These are phyloP conservation scores for Agrochola macilenta DNA, from an alignment of 2,888 invertebrate genomes.

Conservation along the genomic window DNA sequence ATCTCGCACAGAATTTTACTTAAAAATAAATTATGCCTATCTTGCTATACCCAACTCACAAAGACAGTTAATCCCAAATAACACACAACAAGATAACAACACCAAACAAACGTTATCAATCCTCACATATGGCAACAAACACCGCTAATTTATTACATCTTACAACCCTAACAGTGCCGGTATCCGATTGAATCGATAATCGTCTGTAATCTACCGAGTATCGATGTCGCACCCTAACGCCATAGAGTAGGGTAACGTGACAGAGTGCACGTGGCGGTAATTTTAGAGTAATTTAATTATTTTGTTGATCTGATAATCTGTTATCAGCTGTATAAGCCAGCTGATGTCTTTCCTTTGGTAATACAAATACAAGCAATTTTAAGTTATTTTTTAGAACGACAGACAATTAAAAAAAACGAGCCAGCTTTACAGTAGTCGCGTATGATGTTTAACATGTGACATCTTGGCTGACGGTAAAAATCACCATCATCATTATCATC, in stretches of 20 bases:
- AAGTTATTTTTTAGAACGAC: not conserved
- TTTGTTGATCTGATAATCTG: not conserved
- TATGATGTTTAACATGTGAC: no score
- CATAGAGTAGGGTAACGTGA: constrained; percentile 49
- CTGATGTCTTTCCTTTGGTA: not conserved
- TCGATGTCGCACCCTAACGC: constrained; percentile 67
- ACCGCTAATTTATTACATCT: constrained; percentile 63
- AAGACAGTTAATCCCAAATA: not conserved
- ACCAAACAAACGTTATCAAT: constrained; percentile 37
- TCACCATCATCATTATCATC: no score
- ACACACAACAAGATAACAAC: constrained; percentile 26
- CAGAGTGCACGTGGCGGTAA: constrained; percentile 42
- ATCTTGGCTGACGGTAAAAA: no score
- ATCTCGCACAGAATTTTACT: not conserved
- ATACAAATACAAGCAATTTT: not conserved
- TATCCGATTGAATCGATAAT: constrained; percentile 81
- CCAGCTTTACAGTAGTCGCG: no score
- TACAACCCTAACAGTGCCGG: constrained; percentile 62
- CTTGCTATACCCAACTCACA: not conserved
- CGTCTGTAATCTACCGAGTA: constrained; percentile 78
- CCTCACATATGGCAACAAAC: constrained; percentile 62
- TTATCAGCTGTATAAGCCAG: constrained; percentile 14
- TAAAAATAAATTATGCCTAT: not conserved
- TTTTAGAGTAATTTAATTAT: constrained; percentile 46
- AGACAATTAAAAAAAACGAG: no score